Percentiles rank a stretch among this genome's conserved stretches.
phyloP scores from a whole-genome alignment of 2,888 invertebrate species.

The Sarcophaga variegata region DNA sequence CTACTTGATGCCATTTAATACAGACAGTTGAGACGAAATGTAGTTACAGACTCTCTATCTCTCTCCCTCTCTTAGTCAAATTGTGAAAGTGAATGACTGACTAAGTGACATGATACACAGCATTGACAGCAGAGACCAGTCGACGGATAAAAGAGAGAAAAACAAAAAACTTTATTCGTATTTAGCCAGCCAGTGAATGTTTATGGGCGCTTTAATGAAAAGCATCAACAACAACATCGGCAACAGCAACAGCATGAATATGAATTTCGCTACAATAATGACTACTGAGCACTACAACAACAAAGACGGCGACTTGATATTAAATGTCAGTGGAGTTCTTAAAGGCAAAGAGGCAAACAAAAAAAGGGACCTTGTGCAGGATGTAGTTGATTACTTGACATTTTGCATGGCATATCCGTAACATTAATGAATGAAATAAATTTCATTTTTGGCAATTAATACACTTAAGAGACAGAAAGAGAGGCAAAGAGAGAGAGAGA shows the following conservation, averaged over 20 bases:
- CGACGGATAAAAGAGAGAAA: neutral
- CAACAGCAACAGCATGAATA: constrained; percentile 52
- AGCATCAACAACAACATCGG: constrained; percentile 22
- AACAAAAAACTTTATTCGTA: constrained; percentile 39
- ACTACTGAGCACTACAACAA: neutral
- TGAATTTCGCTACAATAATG: constrained; percentile 35
- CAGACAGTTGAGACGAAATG: constrained; percentile 16
- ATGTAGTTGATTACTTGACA: constrained; percentile 80
- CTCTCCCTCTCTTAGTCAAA: neutral
- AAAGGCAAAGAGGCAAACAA: neutral
- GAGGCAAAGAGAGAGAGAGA: constrained; percentile 2
- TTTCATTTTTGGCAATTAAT: constrained; percentile 80
- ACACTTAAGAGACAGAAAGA: constrained; percentile 34
- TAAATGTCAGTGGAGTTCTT: constrained; percentile 61
- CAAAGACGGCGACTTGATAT: constrained; percentile 44
- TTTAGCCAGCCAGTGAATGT: constrained; percentile 53
- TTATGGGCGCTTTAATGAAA: constrained; percentile 67
- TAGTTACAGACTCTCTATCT: constrained; percentile 5
- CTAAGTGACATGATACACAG: constrained; percentile 61
- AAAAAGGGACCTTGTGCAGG: constrained; percentile 73
- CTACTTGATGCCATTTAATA: constrained; percentile 48
- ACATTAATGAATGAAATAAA: constrained; percentile 80
- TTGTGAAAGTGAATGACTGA: constrained; percentile 40
- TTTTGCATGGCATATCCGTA: constrained; percentile 76
- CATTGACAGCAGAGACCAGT: constrained; percentile 48